Percentiles rank a stretch among this genome's conserved stretches.
phyloP scores from a whole-genome alignment of 2,888 invertebrate species.

The Melangyna quadrimaculata region DNA sequence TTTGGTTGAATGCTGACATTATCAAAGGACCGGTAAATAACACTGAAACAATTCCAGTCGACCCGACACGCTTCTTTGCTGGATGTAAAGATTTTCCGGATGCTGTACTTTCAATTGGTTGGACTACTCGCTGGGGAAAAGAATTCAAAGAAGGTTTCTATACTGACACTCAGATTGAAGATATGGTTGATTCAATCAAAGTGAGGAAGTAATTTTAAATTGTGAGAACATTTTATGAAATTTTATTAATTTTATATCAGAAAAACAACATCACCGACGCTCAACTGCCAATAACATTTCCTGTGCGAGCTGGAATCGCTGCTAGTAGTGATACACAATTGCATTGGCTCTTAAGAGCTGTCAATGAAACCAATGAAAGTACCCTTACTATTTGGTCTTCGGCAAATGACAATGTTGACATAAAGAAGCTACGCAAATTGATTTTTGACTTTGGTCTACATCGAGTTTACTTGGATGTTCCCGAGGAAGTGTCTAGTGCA shows the following conservation, averaged over 20 bases:
- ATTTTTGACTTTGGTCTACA: conserved; percentile 86
- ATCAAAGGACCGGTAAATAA: conserved; percentile 86
- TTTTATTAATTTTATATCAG: conserved; percentile 38
- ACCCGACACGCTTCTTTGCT: conserved; percentile 84
- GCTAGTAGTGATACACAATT: conserved; percentile 85
- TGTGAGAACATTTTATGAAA: neutral
- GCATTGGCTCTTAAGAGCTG: conserved; percentile 83
- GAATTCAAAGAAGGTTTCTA: conserved; percentile 83
- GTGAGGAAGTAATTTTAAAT: conserved; percentile 72
- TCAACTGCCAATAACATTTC: conserved; percentile 89
- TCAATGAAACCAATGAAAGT: conserved; percentile 77
- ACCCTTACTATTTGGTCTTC: conserved; percentile 92
- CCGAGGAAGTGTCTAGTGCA: conserved; percentile 83
- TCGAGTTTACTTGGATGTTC: conserved; percentile 90
- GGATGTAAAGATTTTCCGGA: conserved; percentile 84
- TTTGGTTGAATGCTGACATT: conserved; percentile 95
- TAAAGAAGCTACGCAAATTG: conserved; percentile 84
- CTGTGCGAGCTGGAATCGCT: conserved; percentile 87
- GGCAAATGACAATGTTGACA: conserved; percentile 86
- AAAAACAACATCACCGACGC: conserved; percentile 78
- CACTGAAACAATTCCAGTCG: conserved; percentile 83
- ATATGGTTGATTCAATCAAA: conserved; percentile 85
- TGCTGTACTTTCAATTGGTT: conserved; percentile 89
- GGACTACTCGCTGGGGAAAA: conserved; percentile 88
- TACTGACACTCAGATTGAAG: conserved; percentile 84